Conservation (phyloP, 2,888 invertebrate species). For the Corythucha ciliata region DNA sequence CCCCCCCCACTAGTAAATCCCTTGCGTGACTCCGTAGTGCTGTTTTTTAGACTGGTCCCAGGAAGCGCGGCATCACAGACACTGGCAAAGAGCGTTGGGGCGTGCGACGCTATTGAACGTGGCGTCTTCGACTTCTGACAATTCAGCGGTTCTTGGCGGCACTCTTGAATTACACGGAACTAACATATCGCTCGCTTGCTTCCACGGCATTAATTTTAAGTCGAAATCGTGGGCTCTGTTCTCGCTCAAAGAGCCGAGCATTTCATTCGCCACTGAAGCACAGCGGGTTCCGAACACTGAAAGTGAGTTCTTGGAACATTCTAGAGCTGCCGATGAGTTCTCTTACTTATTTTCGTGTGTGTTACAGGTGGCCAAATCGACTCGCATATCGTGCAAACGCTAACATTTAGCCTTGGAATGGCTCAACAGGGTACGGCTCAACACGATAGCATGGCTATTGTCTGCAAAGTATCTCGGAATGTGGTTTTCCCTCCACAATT, state of each 20-base stretch:
- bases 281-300: constrained; percentile 67
- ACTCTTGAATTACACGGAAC: constrained; percentile 81
- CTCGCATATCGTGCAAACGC: constrained; percentile 78
- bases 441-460: constrained; percentile 87
- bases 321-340: too few species aligned
- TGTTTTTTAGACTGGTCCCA: constrained; percentile 27
- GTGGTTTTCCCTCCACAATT: constrained; percentile 93
- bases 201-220: constrained; percentile 94
- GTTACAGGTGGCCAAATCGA: constrained; percentile 48
- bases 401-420: constrained; percentile 79
- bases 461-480: constrained; percentile 82
- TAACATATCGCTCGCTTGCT: constrained; percentile 90
- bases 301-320: constrained; percentile 47
- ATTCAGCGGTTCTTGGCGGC: constrained; percentile 73
- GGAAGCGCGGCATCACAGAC: constrained; percentile 69
- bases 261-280: constrained; percentile 87
- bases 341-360: constrained; percentile 21
- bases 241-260: constrained; percentile 83
- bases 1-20: not conserved
- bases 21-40: not conserved
- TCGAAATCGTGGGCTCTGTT: constrained; percentile 94
- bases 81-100: constrained; percentile 84
- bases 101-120: constrained; percentile 73
- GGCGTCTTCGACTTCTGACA: constrained; percentile 47
- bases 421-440: constrained; percentile 47